These are phyloP conservation scores for Characodon lateralis DNA, from an alignment of 2,797 vertebrate species.

Conservation along the genomic window DNA sequence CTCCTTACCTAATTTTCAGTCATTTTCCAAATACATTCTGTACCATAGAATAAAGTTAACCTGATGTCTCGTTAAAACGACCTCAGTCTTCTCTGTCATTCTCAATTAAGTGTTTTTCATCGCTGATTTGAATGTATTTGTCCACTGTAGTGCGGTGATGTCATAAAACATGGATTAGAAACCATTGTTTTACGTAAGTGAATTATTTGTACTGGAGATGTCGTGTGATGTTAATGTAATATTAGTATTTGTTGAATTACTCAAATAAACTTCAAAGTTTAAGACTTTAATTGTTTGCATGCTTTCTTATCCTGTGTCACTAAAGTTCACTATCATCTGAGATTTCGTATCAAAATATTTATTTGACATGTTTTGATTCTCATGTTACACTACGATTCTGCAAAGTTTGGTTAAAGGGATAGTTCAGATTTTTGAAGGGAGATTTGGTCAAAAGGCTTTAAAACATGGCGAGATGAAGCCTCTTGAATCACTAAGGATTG, in stretches of 20 bases:
- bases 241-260: slow-evolving; percentile 18
- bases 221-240: slow-evolving; percentile 32
- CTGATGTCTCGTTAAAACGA: slow-evolving; percentile 9
- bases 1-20: slow-evolving; percentile 11
- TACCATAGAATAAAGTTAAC: slow-evolving; percentile 16
- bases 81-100: slow-evolving; percentile 7
- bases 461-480: too few relatives aligned
- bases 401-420: neutral
- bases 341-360: neutral
- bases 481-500: too few relatives aligned
- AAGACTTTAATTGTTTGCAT: neutral
- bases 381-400: neutral
- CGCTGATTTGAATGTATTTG: slow-evolving; percentile 31
- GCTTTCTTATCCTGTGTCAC: neutral
- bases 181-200: slow-evolving; percentile 21
- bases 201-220: slow-evolving; percentile 38
- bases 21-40: slow-evolving; percentile 1
- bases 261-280: slow-evolving; percentile 45
- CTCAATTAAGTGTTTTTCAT: slow-evolving; percentile 4
- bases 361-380: neutral
- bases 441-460: neutral
- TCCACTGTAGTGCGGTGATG: slow-evolving; percentile 13
- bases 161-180: slow-evolving; percentile 20
- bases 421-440: neutral
- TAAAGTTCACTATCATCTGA: neutral